A percentile compares a stretch with the other conserved stretches of the same genome.
phyloP scores from a whole-genome alignment of 2,888 invertebrate species.

The Cloeon dipterum region DNA sequence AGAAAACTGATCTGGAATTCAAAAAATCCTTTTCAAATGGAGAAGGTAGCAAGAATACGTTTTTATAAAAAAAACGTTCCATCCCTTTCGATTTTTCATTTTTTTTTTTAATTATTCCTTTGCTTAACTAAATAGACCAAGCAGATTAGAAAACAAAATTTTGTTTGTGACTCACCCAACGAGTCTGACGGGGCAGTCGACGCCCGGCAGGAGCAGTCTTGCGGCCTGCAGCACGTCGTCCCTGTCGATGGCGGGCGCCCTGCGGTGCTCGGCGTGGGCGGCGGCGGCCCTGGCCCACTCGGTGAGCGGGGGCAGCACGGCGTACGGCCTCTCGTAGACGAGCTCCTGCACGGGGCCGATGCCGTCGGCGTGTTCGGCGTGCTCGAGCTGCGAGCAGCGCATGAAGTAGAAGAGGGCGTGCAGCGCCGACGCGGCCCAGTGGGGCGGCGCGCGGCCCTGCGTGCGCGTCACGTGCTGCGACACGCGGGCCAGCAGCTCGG shows the following conservation, averaged over 20 bases:
- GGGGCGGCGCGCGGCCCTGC: constrained; percentile 15
- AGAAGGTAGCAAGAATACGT: no score
- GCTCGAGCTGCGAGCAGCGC: constrained; percentile 70
- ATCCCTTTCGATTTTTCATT: no score
- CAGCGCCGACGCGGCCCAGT: constrained; percentile 35
- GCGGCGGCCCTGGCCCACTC: constrained; percentile 72
- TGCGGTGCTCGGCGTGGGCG: constrained; percentile 61
- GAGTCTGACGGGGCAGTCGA: constrained; percentile 66
- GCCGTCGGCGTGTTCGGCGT: constrained; percentile 25
- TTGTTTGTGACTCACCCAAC: background rate
- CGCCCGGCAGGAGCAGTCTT: constrained; percentile 58
- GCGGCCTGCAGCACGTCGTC: constrained; percentile 81
- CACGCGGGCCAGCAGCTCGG: constrained; percentile 37
- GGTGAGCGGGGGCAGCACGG: constrained; percentile 69
- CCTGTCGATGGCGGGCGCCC: constrained; percentile 51
- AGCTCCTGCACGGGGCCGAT: constrained; percentile 38
- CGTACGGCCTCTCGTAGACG: constrained; percentile 69
- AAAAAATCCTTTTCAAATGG: no score
- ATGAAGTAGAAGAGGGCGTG: constrained; percentile 75
- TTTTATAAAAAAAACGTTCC: no score
- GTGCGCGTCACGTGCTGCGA: constrained; percentile 24
- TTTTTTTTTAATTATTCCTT: no score
- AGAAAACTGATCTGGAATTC: no score
- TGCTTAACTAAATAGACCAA: no score
- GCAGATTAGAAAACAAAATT: no score